phyloP scores from a whole-genome alignment of 2,888 invertebrate species.

The Pristionchus entomophagus region DNA sequence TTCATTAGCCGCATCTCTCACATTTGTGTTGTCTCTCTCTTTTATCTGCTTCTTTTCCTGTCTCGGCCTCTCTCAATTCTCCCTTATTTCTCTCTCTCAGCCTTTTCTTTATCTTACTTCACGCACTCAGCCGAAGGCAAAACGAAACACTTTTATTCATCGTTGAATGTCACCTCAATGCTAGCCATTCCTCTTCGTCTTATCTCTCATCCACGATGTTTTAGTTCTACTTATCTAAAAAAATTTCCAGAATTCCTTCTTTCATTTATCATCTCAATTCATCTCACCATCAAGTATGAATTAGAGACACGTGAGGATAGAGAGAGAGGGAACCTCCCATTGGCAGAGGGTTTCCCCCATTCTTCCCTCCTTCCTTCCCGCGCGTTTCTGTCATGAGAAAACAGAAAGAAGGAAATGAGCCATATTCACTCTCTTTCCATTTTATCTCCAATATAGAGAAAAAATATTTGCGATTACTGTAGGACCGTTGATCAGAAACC shows the following conservation, averaged over 20 bases:
- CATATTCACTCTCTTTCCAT: neutral
- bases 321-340: constrained; percentile 2
- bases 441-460: neutral
- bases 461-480: neutral
- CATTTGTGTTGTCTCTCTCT: neutral
- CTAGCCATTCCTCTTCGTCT: neutral
- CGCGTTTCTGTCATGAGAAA: constrained; percentile 6
- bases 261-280: neutral
- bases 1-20: neutral
- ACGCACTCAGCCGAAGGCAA: constrained; percentile 2
- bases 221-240: too few relatives aligned
- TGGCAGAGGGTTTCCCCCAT: constrained; percentile 21
- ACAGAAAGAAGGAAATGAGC: neutral
- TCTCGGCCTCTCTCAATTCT: neutral
- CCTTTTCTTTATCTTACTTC: constrained; percentile 29
- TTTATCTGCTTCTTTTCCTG: neutral
- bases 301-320: neutral
- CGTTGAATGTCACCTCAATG: neutral
- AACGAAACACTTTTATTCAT: neutral
- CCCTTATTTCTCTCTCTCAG: neutral
- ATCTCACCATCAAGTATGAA: neutral
- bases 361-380: constrained; percentile 8
- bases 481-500: neutral
- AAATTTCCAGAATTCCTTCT: too few relatives aligned
- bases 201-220: too few relatives aligned